These are phyloP conservation scores for Aythya baeri DNA, from an alignment of 2,113 vertebrate species.

Conservation along the genomic window DNA sequence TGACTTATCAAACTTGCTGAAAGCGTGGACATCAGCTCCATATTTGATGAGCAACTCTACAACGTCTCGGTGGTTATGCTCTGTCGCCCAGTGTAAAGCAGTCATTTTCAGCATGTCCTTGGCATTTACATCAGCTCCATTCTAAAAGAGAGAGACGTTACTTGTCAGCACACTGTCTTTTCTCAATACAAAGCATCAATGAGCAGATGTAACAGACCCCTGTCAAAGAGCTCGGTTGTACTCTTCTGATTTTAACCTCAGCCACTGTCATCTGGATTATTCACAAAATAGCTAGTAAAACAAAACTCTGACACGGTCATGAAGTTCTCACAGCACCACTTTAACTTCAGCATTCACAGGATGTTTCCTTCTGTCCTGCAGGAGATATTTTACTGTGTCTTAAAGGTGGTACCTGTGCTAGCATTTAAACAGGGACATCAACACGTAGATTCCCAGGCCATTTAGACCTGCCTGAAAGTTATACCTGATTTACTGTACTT, in stretches of 20 bases:
- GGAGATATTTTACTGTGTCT: no score
- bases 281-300: not conserved
- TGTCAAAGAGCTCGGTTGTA: not conserved
- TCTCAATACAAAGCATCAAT: not conserved
- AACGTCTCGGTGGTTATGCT: slow-evolving; percentile 84
- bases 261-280: not conserved
- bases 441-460: not conserved
- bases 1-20: slow-evolving; percentile 93
- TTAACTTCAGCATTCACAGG: not conserved
- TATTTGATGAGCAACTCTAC: slow-evolving; percentile 86
- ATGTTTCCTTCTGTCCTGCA: not conserved
- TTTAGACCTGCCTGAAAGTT: not conserved
- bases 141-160: slow-evolving; percentile 69
- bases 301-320: not conserved
- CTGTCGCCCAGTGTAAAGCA: slow-evolving; percentile 91
- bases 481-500: not conserved
- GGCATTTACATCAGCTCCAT: slow-evolving; percentile 92
- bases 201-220: not conserved
- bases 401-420: no score
- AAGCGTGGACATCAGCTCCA: slow-evolving; percentile 87
- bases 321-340: not conserved
- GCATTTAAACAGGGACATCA: not conserved
- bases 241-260: not conserved
- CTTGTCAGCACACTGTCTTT: accelerated
- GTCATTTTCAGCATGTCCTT: slow-evolving; percentile 98